phyloP scores from a whole-genome alignment of 2,888 invertebrate genomes.

The Archips crataeganus region DNA sequence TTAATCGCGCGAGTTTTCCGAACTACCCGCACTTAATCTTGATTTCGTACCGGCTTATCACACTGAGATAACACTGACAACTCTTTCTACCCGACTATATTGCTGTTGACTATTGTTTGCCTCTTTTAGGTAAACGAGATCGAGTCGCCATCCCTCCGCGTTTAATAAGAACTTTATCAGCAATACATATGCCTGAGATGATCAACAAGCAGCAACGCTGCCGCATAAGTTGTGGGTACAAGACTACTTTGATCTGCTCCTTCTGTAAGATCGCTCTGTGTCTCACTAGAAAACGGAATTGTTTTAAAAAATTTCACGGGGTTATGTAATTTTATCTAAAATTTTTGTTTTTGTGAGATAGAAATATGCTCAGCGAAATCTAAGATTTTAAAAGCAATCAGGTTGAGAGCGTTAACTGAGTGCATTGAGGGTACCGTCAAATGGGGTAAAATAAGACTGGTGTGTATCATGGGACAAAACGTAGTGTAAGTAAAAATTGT shows the following conservation, averaged over 20 bases:
- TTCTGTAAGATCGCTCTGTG: slow-evolving; percentile 13
- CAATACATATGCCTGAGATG: slow-evolving; percentile 1
- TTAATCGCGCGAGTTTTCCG: too few species aligned
- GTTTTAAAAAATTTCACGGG: slow-evolving; percentile 14
- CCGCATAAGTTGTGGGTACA: neutral
- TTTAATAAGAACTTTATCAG: slow-evolving; percentile 4
- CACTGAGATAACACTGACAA: neutral
- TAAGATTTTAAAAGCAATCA: too few species aligned
- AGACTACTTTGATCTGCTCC: slow-evolving; percentile 7
- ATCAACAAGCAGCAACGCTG: slow-evolving; percentile 10
- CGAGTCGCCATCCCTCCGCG: neutral
- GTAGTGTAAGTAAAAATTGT: too few species aligned
- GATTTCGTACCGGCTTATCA: neutral
- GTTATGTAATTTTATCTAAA: neutral
- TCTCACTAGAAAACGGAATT: slow-evolving; percentile 9
- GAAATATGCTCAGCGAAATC: too few species aligned
- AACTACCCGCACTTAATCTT: too few species aligned
- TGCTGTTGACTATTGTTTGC: neutral
- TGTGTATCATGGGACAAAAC: too few species aligned
- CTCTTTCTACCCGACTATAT: neutral
- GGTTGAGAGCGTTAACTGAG: too few species aligned
- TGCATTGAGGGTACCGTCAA: too few species aligned
- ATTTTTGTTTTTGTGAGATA: too few species aligned
- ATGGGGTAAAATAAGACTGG: too few species aligned
- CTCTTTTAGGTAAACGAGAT: neutral